Conservation (phyloP, 2,797 vertebrate genomes). For the Microctenopoma lineatum region DNA sequence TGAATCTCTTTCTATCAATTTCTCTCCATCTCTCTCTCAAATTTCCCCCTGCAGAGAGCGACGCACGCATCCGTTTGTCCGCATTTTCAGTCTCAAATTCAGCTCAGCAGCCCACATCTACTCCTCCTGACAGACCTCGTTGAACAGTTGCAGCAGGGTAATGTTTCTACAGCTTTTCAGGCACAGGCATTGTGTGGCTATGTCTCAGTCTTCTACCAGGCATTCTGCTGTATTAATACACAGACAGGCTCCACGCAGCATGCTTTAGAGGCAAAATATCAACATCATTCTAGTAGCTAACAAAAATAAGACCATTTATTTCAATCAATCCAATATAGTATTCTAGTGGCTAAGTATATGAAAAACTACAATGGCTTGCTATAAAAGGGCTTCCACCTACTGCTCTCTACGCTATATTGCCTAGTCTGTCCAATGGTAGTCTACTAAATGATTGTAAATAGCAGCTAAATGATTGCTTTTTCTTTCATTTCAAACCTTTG, state of each 20-base stretch:
- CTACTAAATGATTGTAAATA: constrained; percentile 83
- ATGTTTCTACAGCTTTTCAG: constrained; percentile 83
- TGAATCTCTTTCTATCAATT: constrained; percentile 45
- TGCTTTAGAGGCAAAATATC: constrained; percentile 85
- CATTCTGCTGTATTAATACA: constrained; percentile 82
- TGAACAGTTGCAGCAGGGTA: constrained; percentile 79
- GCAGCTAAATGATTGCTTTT: constrained; percentile 86
- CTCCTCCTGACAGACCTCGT: constrained; percentile 75
- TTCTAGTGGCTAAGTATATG: constrained; percentile 72
- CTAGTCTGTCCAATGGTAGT: constrained; percentile 69
- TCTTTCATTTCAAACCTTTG: constrained; percentile 78
- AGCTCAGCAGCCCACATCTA: constrained; percentile 70
- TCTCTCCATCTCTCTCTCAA: constrained; percentile 66
- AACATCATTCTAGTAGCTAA: constrained; percentile 82
- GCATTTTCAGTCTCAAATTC: constrained; percentile 60
- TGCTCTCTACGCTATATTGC: constrained; percentile 77
- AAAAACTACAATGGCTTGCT: constrained; percentile 77
- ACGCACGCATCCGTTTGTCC: constrained; percentile 63
- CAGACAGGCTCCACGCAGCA: constrained; percentile 84
- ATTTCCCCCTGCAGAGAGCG: constrained; percentile 65
- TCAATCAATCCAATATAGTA: constrained; percentile 73
- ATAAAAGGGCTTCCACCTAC: constrained; percentile 72
- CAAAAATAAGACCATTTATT: constrained; percentile 81
- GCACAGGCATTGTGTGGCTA: constrained; percentile 86
- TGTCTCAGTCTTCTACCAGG: constrained; percentile 81